Percentiles rank a stretch among this genome's conserved stretches.
Evolutionary conservation across 2,113 vertebrate genomes (phyloP).

Genomic region (Melanotaenia duboulayi): DNA sequence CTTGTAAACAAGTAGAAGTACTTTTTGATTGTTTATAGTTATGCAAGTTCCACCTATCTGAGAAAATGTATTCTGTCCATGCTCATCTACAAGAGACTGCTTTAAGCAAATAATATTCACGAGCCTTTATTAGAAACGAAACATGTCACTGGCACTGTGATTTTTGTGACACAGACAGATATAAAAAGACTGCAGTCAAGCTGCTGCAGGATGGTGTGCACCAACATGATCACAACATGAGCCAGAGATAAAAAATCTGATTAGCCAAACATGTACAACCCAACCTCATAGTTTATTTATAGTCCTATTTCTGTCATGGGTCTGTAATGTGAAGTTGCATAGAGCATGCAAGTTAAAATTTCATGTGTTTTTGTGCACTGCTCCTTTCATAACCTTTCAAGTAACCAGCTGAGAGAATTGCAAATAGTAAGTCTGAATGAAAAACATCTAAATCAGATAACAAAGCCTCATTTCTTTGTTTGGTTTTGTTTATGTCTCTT

Average conservation of each 20-base stretch:
- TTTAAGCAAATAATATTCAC: not conserved
- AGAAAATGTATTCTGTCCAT: too few species aligned
- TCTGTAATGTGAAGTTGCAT: constrained; percentile 7
- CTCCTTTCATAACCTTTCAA: not conserved
- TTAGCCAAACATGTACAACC: not conserved
- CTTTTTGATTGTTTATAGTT: too few species aligned
- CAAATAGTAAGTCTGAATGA: not conserved
- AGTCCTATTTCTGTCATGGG: not conserved
- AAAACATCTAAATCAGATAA: constrained; percentile 8
- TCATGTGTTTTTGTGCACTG: not conserved
- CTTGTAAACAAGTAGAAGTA: too few species aligned
- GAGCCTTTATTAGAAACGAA: too few species aligned
- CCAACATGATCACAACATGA: not conserved
- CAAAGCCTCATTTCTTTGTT: constrained; percentile 31
- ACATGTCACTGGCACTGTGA: not conserved
- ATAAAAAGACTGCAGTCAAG: not conserved
- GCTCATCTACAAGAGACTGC: not conserved
- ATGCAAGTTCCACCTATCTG: too few species aligned
- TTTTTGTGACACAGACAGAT: too few species aligned
- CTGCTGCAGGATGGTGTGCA: not conserved
- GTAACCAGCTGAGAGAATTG: not conserved
- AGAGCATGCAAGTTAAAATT: not conserved
- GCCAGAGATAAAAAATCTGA: not conserved
- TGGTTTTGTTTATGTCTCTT: constrained; percentile 41
- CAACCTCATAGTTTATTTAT: not conserved